Evolutionary conservation across 2,113 vertebrate genomes (phyloP), one percentile per base, ranked within the genome.

Genomic region (Cricetomys ansorgei): DNA sequence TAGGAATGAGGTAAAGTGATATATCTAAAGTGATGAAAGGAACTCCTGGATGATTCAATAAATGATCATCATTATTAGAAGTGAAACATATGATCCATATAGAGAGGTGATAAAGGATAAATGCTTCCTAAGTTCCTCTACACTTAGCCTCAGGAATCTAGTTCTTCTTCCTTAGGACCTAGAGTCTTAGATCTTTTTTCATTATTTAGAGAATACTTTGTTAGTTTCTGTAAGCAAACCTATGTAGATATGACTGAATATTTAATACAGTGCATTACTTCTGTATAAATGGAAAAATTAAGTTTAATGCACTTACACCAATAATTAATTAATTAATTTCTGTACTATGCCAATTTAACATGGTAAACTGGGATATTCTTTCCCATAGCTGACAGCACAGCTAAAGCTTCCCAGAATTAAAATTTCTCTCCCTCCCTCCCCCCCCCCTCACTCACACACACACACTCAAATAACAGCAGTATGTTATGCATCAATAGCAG

Each of bases 1-100:
- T 92, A 94, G 67, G 62, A 43, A 89, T 34, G 50, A 96, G 94
- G 92, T 89, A 93, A 96, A 75, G 40, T 64, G 76, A 94, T 92
- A 53, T 59, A 92, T 37, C 31, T 57, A 9, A 80, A 69, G 29
- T 45, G 70, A 62, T 69, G 17, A 95, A 96, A 95, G 29, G 45
- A 77, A 50, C 57, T 23, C 40, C 10, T 75, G 17, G 53, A 79
- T 43, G 31, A 37, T 43, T 90, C n/a, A 88, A 88, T 65, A 77
- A 45, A 67, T 11, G 11, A 27, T 37, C 48, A 88, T 73, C 45
- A 53, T 64, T 87, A 59, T 57, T 72, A 76, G 37, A 95, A 72
- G 81, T n/a, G n/a, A 92, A 81, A 67, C 1, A 95, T 84, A 81
- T 11, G 83, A 83, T 21, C 6, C 89, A 84, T 27, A 64, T 2